Evolutionary conservation across 2,113 vertebrate species (phyloP).

Genomic region (Apaloderma vittatum): DNA sequence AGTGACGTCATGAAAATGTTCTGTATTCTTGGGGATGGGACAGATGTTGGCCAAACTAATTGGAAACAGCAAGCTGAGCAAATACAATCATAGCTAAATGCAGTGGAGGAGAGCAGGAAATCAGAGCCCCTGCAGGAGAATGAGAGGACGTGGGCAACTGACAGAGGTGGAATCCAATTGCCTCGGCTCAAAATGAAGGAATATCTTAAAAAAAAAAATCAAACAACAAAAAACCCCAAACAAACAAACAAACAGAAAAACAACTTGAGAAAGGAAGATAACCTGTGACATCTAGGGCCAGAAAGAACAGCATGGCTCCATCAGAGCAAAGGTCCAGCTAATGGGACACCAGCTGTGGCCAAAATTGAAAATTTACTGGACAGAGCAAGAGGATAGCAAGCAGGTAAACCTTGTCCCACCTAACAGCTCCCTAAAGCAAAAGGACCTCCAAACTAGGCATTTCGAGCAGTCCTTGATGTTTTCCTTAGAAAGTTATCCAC

Average conservation of each 20-base stretch:
- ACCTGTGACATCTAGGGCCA: not conserved
- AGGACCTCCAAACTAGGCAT: not conserved
- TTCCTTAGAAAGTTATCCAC: not conserved
- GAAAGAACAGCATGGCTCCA: not conserved
- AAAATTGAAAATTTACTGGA: not conserved
- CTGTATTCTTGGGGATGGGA: not conserved
- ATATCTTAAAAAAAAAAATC: not conserved
- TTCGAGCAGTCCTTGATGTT: not conserved
- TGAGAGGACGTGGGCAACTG: not conserved
- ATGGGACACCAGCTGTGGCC: not conserved
- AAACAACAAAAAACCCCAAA: too few relatives aligned
- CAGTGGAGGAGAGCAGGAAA: not conserved
- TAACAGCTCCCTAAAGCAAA: not conserved
- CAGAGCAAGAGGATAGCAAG: not conserved
- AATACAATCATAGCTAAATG: not conserved
- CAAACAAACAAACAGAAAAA: too few relatives aligned
- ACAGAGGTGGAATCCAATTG: not conserved
- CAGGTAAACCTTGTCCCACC: not conserved
- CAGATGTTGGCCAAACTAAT: conserved; percentile 7
- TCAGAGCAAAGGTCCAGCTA: not conserved
- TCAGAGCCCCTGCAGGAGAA: not conserved
- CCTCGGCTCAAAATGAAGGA: not conserved
- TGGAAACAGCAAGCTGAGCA: not conserved
- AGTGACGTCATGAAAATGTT: conserved; percentile 29
- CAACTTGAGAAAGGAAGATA: not conserved